Evolutionary conservation across 1,140 invertebrate species (phyloP), one percentile per base, ranked within the genome.

Genomic region (Anastatus disparis): DNA sequence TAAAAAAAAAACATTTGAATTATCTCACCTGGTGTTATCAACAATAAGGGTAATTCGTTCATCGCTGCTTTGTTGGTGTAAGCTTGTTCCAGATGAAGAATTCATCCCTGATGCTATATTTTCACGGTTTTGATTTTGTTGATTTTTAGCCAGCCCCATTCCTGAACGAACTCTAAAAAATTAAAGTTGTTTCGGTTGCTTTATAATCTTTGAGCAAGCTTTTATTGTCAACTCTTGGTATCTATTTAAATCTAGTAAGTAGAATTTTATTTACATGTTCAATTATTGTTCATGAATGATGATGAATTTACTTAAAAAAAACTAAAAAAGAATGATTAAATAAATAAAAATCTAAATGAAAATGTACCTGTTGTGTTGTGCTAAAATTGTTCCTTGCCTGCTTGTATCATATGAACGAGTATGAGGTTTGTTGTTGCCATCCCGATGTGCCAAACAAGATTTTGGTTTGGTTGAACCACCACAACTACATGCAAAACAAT

Each of bases 21-120:
- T 42, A 38, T 58, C 15, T 73, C 64, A 97, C 75, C 96, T 88
- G 0, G 96, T 97, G 74, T 95, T 96, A 81, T 98, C 97, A 7
- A 98, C 97, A 17, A 98, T 92, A 26, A 98, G 87, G 2, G 95
- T 97, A 22, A 98, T 92, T 48, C 93, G 83, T 74, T 95, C 93
- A 65, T 94, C 93, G 52, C 88, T 88, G 8, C 83, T 77, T 66
- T 82, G 85, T 24, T 79, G 74, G 74, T 81, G 80, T 53, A 75
- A 70, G 15, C 75, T 71, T 7, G 78, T 74, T 58, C 74, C 73
- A 9, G 76, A 77, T 46, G 80, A 70, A 12, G 76, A 56, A 31
- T 52, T 71, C 55, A 64, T 50, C 27, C 69, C 61, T n/a, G 69
- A 65, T 59, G 70, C 44, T 24, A 79, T 53, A 72, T 74, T 82